phyloP scores from a whole-genome alignment of 2,113 vertebrate species.

The Scytalopus superciliaris region DNA sequence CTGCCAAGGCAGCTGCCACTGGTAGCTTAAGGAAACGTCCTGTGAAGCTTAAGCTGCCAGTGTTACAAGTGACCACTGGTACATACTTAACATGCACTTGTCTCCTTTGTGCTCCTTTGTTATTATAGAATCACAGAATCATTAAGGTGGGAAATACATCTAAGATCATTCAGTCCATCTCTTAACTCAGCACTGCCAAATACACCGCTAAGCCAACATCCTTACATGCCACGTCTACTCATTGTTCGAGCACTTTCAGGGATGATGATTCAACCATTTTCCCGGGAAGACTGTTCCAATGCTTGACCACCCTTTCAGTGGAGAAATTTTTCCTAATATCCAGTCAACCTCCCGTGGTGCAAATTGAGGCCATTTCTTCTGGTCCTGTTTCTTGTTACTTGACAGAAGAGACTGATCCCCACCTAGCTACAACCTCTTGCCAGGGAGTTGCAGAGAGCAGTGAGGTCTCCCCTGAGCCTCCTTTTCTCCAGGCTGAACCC shows the following conservation, averaged over 20 bases:
- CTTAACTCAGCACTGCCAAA: background rate
- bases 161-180: background rate
- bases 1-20: background rate
- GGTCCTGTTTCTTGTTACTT: background rate
- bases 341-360: background rate
- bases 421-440: background rate
- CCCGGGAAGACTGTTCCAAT: fast-evolving
- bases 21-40: background rate
- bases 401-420: background rate
- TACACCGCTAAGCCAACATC: background rate
- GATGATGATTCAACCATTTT: fast-evolving
- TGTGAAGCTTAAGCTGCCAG: background rate
- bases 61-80: background rate
- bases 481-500: background rate
- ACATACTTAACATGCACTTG: background rate
- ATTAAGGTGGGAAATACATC: background rate
- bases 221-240: no score
- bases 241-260: background rate
- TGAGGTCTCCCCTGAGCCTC: background rate
- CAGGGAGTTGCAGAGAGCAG: no score
- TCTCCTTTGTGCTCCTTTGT: background rate
- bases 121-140: background rate
- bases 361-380: background rate
- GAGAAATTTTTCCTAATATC: background rate
- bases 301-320: background rate